Percentiles rank a stretch among this genome's conserved stretches.
Conservation (phyloP, 2,797 vertebrate genomes). For the Sardinella longiceps region DNA sequence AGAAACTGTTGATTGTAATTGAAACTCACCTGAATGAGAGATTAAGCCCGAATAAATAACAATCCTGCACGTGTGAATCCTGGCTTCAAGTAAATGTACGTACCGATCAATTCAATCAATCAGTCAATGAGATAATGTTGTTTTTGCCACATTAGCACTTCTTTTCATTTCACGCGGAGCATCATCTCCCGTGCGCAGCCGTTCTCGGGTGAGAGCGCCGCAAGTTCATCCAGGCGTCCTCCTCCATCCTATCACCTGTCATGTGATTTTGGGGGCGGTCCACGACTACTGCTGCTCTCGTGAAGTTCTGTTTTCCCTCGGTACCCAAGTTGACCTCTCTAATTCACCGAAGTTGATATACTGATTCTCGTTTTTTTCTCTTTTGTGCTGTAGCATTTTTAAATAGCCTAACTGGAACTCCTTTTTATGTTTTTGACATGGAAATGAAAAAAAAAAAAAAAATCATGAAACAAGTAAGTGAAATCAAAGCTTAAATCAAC, state of each 20-base stretch:
- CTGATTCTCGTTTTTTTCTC: background rate
- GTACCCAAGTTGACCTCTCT: background rate
- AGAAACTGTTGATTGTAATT: background rate
- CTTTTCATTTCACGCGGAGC: background rate
- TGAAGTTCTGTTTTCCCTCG: background rate
- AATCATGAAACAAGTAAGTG: background rate
- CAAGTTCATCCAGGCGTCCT: conserved; percentile 16
- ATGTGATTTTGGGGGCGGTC: conserved; percentile 45
- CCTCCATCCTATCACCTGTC: conserved; percentile 45
- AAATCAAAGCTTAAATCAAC: background rate
- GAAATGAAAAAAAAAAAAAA: too few relatives aligned
- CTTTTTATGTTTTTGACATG: background rate
- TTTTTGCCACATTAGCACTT: background rate
- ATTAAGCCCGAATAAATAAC: background rate
- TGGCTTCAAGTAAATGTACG: background rate
- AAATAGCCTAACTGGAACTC: too few relatives aligned
- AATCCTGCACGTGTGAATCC: background rate
- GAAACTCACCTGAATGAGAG: background rate
- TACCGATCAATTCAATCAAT: too few relatives aligned
- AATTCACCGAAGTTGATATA: background rate
- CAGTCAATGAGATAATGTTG: background rate
- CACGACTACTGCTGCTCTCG: background rate
- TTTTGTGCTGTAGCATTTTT: too few relatives aligned
- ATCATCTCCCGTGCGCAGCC: background rate
- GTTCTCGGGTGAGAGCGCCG: background rate